These are phyloP conservation scores for Apolygus lucorum DNA, from an alignment of 1,140 invertebrate species.

Conservation along the genomic window DNA sequence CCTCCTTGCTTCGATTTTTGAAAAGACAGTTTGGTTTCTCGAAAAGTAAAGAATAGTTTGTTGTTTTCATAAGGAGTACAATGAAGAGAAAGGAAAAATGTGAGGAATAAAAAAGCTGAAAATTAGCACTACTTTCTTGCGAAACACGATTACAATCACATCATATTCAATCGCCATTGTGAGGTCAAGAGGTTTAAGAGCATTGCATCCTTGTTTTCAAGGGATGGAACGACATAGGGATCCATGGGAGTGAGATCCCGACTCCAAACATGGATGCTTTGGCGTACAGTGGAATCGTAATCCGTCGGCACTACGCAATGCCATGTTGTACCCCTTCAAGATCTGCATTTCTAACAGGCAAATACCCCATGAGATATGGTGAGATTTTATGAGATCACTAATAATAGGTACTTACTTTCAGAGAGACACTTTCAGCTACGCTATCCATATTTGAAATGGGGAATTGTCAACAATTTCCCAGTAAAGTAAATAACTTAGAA, in stretches of 20 bases:
- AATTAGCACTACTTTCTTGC: neutral
- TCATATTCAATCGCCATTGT: neutral
- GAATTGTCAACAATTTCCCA: neutral
- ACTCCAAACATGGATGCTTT: constrained; percentile 59
- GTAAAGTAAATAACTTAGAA: too few species aligned
- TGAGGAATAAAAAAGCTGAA: neutral
- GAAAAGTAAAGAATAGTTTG: too few species aligned
- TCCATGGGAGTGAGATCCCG: constrained; percentile 57
- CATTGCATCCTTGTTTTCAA: constrained; percentile 33
- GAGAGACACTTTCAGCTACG: constrained; percentile 49
- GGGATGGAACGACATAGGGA: constrained; percentile 65
- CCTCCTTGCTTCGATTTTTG: too few species aligned
- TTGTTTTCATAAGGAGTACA: too few species aligned
- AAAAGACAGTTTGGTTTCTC: too few species aligned
- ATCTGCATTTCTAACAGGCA: constrained; percentile 52
- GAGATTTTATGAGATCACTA: constrained; percentile 28
- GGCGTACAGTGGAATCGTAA: constrained; percentile 50
- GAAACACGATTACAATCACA: neutral
- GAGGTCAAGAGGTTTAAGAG: neutral
- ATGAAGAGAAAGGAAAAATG: too few species aligned
- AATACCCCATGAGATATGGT: constrained; percentile 53
- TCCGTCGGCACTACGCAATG: constrained; percentile 50
- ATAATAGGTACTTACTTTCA: neutral
- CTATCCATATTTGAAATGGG: constrained; percentile 54
- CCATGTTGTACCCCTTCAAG: constrained; percentile 54